Evolutionary conservation across 2,797 vertebrate species (phyloP), one percentile per base, ranked within the genome.

Genomic region (Sylvia borin): DNA sequence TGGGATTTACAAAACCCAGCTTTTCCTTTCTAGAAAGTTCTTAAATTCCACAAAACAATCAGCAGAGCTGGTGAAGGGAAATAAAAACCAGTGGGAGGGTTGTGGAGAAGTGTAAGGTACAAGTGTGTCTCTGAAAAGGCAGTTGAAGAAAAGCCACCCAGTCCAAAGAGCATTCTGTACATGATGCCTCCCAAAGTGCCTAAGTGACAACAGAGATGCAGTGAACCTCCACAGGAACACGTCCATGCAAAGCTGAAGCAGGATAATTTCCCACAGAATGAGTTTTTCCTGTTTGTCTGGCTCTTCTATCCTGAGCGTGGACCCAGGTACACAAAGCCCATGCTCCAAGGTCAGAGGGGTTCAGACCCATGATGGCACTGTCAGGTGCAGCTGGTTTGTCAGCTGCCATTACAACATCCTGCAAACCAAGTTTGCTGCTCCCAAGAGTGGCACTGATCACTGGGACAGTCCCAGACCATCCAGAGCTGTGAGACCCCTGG

Each of bases 341-440:
- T 32, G 38, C 5, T 47, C 27, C 15, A 2, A 10, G 8, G 42
- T 86, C 53, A 58, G 51, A 84, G 11, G 18, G 31, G 22, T 16
- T 90, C 25, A 48, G 43, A 72, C 34, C 43, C 1, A 0, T 4
- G 31, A 66, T 15, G 0, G 0, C 12, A 8, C 1, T n/a, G 5
- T 26, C 42, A 77, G 43, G 27, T 6, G 16, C 31, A 73, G 27
- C 10, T 29, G 10, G 4, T 47, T 76, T 84, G 17, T 58, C 26
- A 31, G 43, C 79, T 71, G 72, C 22, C 51, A 91, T 66, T 38
- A 13, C 29, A 45, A 10, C 17, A n/a, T 31, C 3, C 25, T 32
- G 24, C 27, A 43, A 42, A 45, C 17, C 26, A 21, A 8, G 2
- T 13, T 31, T 72, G 38, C 29, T 57, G 32, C 67, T 87, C 55